Percentiles rank a stretch among this genome's conserved stretches.
phyloP scores from a whole-genome alignment of 2,888 invertebrate species.

The Drosophila melanosoma region DNA sequence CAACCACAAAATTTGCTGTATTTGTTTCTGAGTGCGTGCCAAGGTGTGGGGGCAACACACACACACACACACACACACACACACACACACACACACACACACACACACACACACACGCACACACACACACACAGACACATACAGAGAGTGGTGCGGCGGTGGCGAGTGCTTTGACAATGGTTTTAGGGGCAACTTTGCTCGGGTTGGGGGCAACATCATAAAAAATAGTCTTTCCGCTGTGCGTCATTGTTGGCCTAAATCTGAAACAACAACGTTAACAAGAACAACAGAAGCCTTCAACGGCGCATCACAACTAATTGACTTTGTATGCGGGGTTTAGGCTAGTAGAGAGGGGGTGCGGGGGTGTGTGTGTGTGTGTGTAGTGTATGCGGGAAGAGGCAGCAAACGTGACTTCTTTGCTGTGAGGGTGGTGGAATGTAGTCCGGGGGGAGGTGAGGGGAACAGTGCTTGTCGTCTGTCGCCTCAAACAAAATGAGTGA shows the following conservation, averaged over 20 bases:
- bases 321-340: conserved; percentile 59
- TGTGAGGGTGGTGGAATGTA: conserved; percentile 2
- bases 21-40: conserved; percentile 38
- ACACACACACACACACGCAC: neutral
- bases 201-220: conserved; percentile 59
- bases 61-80: neutral
- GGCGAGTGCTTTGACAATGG: conserved; percentile 11
- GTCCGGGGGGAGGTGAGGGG: conserved; percentile 7
- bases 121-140: neutral
- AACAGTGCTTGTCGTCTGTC: conserved; percentile 37
- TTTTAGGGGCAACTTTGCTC: conserved; percentile 12
- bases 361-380: neutral
- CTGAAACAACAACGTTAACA: conserved; percentile 45
- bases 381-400: neutral
- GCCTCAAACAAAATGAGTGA: conserved; percentile 69
- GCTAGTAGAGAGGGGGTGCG: conserved; percentile 12
- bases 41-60: neutral
- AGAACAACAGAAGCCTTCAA: conserved; percentile 46
- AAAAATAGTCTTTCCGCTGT: conserved; percentile 64
- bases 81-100: neutral
- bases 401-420: conserved; percentile 68
- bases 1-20: conserved; percentile 55
- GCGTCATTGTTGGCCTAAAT: conserved; percentile 78
- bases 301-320: conserved; percentile 74
- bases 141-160: neutral